phyloP scores from a whole-genome alignment of 2,113 vertebrate species.

The Thamnaconus septentrionalis region DNA sequence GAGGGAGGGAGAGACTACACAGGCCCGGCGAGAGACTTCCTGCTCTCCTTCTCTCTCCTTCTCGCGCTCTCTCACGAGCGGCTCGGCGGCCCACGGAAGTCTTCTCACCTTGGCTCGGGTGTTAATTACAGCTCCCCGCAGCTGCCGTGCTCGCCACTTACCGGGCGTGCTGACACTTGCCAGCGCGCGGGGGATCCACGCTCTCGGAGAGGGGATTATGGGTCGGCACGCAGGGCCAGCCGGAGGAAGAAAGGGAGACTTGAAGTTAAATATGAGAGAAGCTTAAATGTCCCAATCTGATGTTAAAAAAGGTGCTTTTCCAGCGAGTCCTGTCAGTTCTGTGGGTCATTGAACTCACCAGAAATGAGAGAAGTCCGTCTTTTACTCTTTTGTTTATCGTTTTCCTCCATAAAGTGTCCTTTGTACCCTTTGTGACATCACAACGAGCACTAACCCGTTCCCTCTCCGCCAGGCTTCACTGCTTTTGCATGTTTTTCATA shows the following conservation, averaged over 20 bases:
- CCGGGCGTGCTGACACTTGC: constrained; percentile 69
- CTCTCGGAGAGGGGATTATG: constrained; percentile 65
- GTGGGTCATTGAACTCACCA: too few species aligned
- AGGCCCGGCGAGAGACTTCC: constrained; percentile 64
- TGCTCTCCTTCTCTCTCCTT: constrained; percentile 45
- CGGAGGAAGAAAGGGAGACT: constrained; percentile 40
- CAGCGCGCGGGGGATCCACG: constrained; percentile 61
- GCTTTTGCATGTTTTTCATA: too few species aligned
- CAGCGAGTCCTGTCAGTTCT: too few species aligned
- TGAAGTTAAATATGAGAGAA: background rate
- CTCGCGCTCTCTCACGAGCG: constrained; percentile 60
- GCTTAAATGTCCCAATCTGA: too few species aligned
- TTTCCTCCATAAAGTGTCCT: too few species aligned
- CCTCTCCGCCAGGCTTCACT: too few species aligned
- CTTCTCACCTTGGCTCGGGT: constrained; percentile 72
- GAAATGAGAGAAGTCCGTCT: too few species aligned
- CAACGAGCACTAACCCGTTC: too few species aligned
- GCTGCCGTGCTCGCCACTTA: constrained; percentile 66
- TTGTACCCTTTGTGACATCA: too few species aligned
- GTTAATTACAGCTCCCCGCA: constrained; percentile 75
- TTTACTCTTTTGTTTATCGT: too few species aligned
- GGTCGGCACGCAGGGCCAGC: constrained; percentile 35
- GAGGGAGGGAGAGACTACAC: constrained; percentile 64
- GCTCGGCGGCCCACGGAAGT: constrained; percentile 51
- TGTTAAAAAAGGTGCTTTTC: too few species aligned